Base-by-base conservation (phyloP, 2,888 invertebrate genomes). In the Pristionchus arcanus region DNA sequence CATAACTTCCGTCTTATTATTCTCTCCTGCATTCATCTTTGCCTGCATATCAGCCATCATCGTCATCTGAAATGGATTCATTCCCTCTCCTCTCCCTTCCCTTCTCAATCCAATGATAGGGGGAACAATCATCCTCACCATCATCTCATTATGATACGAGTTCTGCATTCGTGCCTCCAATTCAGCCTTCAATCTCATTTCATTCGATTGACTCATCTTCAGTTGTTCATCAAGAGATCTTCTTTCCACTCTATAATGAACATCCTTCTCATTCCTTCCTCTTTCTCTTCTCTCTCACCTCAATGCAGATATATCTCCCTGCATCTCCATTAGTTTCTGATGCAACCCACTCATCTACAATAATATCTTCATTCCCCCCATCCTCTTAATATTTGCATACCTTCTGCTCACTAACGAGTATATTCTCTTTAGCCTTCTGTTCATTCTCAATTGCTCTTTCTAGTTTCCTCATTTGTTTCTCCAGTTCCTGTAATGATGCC, bases 151-250 rank as follows among this genome's bases (percentile, higher is more conserved):
- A 34, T 91, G 90, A 49, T 90, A 90, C n/a, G 49, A 55, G 28
- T 87, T 90, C 25, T 68, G 37, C 3, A 90, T 90, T 34, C 91
- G 83, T 31, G 91, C 88, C 21, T 90, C 89, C 34, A 92, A 49
- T 66, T 92, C 92, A 31, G 89, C 90, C 37, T 71, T 90, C 53
- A 90, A 37, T 77, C 81, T 77, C 37, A 53, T n/a, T 55, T 88
- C 87, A 88, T 66, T 88, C 34, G 53, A 71, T 31, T 74, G 87
- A 74, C 49, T 37, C 74, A 88, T 87, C 74, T 87, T 86, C 13
- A 92, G 55, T 68, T 92, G 90, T 53, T 92, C 91, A 83, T 91
- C 89, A 81, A 92, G 77, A 28, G 89, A 28, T 42, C 92, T 25
- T 3, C 89, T 90, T 11, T 90, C 89, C 42, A 92, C 90, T 90